phyloP scores from a whole-genome alignment of 2,888 invertebrate species.

The Ophion ventricosus region DNA sequence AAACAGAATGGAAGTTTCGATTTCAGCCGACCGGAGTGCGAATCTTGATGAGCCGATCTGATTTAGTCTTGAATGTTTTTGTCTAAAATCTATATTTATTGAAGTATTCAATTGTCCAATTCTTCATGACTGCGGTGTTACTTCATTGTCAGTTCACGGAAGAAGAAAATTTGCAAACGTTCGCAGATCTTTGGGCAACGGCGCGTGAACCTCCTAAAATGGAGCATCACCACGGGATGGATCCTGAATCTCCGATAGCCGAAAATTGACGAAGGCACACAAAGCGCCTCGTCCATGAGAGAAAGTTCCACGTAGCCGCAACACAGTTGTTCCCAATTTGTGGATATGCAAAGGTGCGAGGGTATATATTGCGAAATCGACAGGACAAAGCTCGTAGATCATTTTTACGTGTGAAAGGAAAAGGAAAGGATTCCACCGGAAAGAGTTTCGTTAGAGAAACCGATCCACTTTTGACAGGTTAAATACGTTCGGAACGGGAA shows the following conservation, averaged over 20 bases:
- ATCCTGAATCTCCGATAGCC: not conserved
- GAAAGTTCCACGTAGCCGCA: slow-evolving; percentile 5
- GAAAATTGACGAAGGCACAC: not conserved
- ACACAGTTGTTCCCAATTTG: not conserved
- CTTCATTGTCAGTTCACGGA: not conserved
- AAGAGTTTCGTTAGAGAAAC: slow-evolving; percentile 3
- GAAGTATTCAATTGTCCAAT: not conserved
- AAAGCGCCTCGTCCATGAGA: not conserved
- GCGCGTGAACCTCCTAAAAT: not conserved
- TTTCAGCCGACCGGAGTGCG: too few species aligned
- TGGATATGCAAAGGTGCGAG: not conserved
- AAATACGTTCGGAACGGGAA: slow-evolving; percentile 12
- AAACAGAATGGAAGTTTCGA: too few species aligned
- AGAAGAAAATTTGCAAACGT: not conserved
- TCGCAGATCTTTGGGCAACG: not conserved
- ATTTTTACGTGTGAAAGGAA: slow-evolving; percentile 2
- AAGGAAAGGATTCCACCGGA: slow-evolving; percentile 23
- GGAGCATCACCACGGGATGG: not conserved
- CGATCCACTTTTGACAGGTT: slow-evolving; percentile 6
- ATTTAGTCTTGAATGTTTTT: not conserved
- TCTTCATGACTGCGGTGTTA: too few species aligned
- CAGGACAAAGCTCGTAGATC: slow-evolving; percentile 3
- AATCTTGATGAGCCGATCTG: too few species aligned
- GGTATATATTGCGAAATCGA: slow-evolving; percentile 6
- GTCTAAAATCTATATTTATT: not conserved